Conservation (phyloP, 2,888 invertebrate species). For the Tachina grossa region DNA sequence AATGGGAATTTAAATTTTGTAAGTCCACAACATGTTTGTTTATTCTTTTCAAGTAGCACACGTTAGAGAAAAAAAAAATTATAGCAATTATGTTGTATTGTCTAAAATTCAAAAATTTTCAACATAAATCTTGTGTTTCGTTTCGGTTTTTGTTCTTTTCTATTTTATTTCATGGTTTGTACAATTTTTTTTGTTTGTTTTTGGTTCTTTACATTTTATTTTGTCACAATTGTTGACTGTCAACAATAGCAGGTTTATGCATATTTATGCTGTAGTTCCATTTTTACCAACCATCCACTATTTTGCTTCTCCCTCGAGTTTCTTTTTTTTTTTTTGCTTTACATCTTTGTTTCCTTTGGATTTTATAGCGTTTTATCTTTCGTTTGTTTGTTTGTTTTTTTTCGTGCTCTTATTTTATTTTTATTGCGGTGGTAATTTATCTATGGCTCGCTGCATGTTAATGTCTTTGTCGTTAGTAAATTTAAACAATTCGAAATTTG, state of each 20-base stretch:
- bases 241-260: constrained; percentile 63
- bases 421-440: constrained; percentile 67
- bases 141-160: constrained; percentile 3
- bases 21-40: neutral
- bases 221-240: constrained; percentile 63
- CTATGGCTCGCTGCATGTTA: constrained; percentile 68
- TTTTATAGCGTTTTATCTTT: constrained; percentile 18
- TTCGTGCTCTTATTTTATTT: constrained; percentile 33
- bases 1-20: neutral
- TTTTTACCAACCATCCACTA: constrained; percentile 40
- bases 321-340: constrained; percentile 36
- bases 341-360: constrained; percentile 35
- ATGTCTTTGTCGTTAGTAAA: constrained; percentile 69
- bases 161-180: neutral
- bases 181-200: neutral
- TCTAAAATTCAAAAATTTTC: constrained; percentile 26
- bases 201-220: neutral
- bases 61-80: neutral
- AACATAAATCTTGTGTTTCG: constrained; percentile 48
- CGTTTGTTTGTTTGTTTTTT: neutral
- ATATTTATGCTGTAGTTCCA: constrained; percentile 38
- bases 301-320: constrained; percentile 45
- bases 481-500: constrained; percentile 69
- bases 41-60: neutral
- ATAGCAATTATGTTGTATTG: constrained; percentile 42